These are phyloP conservation scores for Python bivittatus DNA, from an alignment of 2,113 vertebrate species.

Conservation along the genomic window DNA sequence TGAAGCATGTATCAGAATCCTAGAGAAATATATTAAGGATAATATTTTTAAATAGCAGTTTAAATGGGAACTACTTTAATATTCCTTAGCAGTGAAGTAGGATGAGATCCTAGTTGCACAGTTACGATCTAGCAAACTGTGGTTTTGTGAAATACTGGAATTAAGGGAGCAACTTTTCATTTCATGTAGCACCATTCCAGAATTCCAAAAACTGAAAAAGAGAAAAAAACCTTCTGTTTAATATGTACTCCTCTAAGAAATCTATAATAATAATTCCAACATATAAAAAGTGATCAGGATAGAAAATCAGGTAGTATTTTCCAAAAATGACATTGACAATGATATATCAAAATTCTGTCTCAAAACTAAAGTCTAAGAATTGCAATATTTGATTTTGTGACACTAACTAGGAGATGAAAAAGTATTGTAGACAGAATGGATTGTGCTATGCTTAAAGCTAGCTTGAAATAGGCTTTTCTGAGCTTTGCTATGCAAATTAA, in stretches of 20 bases:
- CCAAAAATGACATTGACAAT: not conserved
- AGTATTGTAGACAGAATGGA: not conserved
- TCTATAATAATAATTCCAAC: not conserved
- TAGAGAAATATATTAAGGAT: not conserved
- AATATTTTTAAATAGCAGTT: not conserved
- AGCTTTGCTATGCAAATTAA: not conserved
- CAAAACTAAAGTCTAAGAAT: not conserved
- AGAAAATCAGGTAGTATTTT: not conserved
- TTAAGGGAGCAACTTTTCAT: not conserved
- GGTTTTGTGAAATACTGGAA: not conserved
- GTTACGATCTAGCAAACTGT: not conserved
- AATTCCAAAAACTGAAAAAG: not conserved
- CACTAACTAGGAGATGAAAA: not conserved
- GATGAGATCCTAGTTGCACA: too few relatives aligned
- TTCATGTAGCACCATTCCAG: not conserved
- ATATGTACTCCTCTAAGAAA: not conserved
- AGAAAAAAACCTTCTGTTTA: not conserved
- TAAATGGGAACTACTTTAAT: not conserved
- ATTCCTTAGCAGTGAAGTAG: not conserved
- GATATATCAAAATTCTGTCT: not conserved
- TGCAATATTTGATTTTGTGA: constrained; percentile 6
- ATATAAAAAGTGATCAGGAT: not conserved
- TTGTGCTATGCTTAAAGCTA: not conserved
- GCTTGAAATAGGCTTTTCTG: not conserved
- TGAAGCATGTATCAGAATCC: not conserved